These are phyloP conservation scores for Auanema sp. DNA, from an alignment of 2,888 invertebrate genomes.

Conservation along the genomic window DNA sequence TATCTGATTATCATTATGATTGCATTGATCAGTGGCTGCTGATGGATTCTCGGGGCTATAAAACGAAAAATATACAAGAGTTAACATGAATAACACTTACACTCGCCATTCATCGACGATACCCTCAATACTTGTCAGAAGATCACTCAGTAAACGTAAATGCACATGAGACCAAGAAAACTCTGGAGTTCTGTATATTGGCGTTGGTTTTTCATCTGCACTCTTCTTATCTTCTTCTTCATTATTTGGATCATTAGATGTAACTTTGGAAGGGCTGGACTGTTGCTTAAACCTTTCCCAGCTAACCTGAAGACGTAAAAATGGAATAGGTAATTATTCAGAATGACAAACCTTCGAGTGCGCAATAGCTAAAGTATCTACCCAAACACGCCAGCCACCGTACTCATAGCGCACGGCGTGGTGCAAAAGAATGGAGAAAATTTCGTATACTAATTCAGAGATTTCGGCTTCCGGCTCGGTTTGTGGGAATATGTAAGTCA, in stretches of 20 bases:
- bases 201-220: constrained; percentile 74
- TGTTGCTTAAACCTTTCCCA: constrained; percentile 87
- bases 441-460: constrained; percentile 94
- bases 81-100: constrained; percentile 63
- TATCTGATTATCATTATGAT: constrained; percentile 65
- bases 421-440: constrained; percentile 94
- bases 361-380: constrained; percentile 96
- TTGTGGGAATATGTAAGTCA: constrained; percentile 92
- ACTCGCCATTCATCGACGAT: constrained; percentile 89
- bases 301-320: constrained; percentile 75
- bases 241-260: background rate
- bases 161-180: constrained; percentile 99
- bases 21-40: constrained; percentile 23
- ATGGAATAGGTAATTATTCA: background rate
- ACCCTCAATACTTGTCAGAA: constrained; percentile 92
- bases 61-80: background rate
- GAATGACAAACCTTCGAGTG: constrained; percentile 84
- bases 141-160: constrained; percentile 89
- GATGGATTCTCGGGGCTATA: constrained; percentile 13
- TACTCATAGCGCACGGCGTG: constrained; percentile 99
- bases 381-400: constrained; percentile 99
- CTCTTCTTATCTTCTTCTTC: background rate
- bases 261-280: background rate
- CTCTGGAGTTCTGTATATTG: constrained; percentile 97
- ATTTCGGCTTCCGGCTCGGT: constrained; percentile 72